Evolutionary conservation across 35 echinoderm and acorn worm genomes (phyloP).

Genomic region (Acanthaster planci): DNA sequence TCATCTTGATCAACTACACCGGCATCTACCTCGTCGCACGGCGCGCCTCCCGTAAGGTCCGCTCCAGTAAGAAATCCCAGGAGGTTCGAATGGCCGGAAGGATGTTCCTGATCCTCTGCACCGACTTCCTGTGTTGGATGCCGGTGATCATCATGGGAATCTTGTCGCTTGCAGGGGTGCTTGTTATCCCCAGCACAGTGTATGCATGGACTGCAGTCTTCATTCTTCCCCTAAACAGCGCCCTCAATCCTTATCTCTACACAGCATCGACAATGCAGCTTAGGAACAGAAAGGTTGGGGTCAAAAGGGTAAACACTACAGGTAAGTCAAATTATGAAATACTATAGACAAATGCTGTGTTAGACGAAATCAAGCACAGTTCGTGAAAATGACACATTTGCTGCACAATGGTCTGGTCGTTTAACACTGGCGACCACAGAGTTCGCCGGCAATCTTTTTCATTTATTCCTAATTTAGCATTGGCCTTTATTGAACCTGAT

Average conservation of each 20-base stretch:
- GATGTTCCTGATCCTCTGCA: conserved; percentile 48
- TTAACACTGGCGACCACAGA: too few species aligned
- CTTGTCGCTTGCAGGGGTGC: conserved; percentile 36
- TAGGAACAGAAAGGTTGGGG: neutral
- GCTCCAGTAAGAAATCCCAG: neutral
- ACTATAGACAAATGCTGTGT: too few species aligned
- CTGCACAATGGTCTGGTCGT: too few species aligned
- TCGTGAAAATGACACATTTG: too few species aligned
- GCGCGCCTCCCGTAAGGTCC: conserved; percentile 15
- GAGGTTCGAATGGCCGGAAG: conserved; percentile 46
- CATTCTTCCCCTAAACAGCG: conserved; percentile 69
- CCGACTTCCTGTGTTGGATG: conserved; percentile 73
- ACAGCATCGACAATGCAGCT: conserved; percentile 54
- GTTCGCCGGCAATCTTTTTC: too few species aligned
- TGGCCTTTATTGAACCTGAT: too few species aligned
- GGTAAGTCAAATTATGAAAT: neutral
- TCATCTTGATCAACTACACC: conserved; percentile 31
- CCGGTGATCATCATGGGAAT: conserved; percentile 66
- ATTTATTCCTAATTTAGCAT: too few species aligned
- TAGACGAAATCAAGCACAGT: too few species aligned
- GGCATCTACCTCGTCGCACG: conserved; percentile 25
- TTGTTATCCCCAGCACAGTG: conserved; percentile 45
- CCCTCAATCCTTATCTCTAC: conserved; percentile 76
- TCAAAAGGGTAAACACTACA: neutral
- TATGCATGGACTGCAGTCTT: conserved; percentile 82